Conservation (phyloP, 1,140 invertebrate species). For the Battus philenor region DNA sequence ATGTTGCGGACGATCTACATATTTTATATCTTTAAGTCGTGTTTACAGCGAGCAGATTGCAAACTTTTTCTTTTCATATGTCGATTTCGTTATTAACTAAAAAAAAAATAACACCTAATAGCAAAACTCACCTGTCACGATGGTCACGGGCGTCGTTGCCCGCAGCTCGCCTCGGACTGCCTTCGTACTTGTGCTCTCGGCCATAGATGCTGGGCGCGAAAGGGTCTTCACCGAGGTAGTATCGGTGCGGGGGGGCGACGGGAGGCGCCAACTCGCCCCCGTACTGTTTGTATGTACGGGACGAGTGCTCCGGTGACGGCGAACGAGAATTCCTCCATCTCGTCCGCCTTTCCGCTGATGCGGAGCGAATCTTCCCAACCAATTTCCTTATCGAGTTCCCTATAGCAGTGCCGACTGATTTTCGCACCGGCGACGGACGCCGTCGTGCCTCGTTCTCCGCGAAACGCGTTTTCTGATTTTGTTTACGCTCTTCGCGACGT, state of each 20-base stretch:
- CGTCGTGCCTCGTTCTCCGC: slow-evolving; percentile 69
- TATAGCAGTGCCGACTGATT: slow-evolving; percentile 77
- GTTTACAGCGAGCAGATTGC: no score
- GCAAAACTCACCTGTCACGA: slow-evolving; percentile 54
- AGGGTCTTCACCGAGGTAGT: slow-evolving; percentile 89
- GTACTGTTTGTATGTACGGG: slow-evolving; percentile 71
- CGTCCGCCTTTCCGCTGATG: slow-evolving; percentile 82
- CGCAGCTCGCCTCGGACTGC: slow-evolving; percentile 68
- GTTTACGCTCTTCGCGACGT: slow-evolving; percentile 75
- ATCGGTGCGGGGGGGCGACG: slow-evolving; percentile 80
- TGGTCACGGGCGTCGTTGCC: slow-evolving; percentile 57
- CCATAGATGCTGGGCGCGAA: slow-evolving; percentile 88
- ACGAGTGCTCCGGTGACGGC: slow-evolving; percentile 74
- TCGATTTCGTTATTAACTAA: no score
- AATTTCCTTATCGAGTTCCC: slow-evolving; percentile 86
- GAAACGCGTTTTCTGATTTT: slow-evolving; percentile 81
- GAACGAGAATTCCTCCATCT: slow-evolving; percentile 76
- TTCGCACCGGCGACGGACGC: slow-evolving; percentile 68
- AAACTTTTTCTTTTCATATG: no score
- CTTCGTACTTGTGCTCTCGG: slow-evolving; percentile 86
- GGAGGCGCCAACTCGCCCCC: slow-evolving; percentile 73
- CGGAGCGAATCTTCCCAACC: slow-evolving; percentile 85
- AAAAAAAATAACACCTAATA: no score
- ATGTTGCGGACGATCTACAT: no score
- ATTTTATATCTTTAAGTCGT: no score